Evolutionary conservation across 2,113 vertebrate genomes (phyloP).

Genomic region (Onychostruthus taczanowskii): DNA sequence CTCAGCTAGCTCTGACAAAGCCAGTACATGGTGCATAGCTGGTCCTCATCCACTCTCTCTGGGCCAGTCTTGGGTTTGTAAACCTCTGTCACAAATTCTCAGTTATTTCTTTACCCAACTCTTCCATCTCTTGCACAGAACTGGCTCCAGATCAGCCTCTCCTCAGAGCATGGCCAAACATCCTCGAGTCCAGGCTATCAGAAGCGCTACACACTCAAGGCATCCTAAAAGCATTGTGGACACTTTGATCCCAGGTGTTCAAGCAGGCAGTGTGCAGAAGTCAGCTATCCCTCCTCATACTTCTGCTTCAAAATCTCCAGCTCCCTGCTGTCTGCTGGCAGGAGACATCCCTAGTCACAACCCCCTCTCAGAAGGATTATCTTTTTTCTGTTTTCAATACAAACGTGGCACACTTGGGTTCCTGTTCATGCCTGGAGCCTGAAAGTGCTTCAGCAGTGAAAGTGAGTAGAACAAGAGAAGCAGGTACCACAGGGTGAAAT

Average conservation of each 20-base stretch:
- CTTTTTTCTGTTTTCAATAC: not conserved
- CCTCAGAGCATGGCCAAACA: not conserved
- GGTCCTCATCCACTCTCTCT: not conserved
- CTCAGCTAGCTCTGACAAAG: not conserved
- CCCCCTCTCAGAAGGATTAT: not conserved
- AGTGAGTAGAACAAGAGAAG: not conserved
- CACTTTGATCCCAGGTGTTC: not conserved
- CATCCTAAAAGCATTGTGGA: not conserved
- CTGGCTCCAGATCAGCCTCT: not conserved
- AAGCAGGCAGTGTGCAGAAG: not conserved
- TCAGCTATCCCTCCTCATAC: not conserved
- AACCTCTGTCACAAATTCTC: not conserved
- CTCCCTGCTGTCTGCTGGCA: not conserved
- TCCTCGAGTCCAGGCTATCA: not conserved
- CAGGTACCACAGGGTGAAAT: not conserved
- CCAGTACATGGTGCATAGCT: not conserved
- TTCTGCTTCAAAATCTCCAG: not conserved
- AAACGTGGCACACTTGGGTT: not conserved
- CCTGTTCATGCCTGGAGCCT: not conserved
- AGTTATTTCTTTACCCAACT: not conserved
- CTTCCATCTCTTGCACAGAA: not conserved
- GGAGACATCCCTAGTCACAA: not conserved
- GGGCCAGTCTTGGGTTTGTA: not conserved
- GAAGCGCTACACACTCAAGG: not conserved
- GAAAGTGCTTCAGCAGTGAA: not conserved